phyloP scores from a whole-genome alignment of 1,140 invertebrate species.

The Platorchestia sp. region DNA sequence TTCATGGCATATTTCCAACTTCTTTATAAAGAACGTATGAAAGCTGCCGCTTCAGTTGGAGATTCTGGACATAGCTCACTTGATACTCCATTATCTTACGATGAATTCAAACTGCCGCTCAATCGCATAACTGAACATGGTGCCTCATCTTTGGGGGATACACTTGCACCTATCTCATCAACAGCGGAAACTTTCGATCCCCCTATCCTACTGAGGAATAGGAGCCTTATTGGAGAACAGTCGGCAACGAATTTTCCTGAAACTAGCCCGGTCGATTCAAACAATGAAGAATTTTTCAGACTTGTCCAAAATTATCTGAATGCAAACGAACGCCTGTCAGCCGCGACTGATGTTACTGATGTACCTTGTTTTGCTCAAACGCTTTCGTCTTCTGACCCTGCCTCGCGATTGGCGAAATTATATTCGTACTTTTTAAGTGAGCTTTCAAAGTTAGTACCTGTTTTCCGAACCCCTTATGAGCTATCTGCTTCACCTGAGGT shows the following conservation, averaged over 20 bases:
- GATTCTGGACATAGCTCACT: conserved; percentile 16
- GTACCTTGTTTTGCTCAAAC: neutral
- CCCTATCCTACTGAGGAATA: neutral
- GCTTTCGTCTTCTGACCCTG: neutral
- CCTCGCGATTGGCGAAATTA: neutral
- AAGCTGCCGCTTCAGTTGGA: neutral
- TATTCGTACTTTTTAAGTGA: neutral
- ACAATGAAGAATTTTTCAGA: neutral
- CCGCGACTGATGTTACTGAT: neutral
- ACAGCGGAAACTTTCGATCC: neutral
- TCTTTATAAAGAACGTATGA: conserved; percentile 46
- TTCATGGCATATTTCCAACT: conserved; percentile 39
- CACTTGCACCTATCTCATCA: neutral
- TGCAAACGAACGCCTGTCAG: neutral
- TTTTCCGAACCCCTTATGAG: neutral
- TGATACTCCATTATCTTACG: conserved; percentile 14
- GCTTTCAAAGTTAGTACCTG: neutral
- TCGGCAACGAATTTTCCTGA: neutral
- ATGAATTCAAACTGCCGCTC: conserved; percentile 2
- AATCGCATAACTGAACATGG: conserved; percentile 5
- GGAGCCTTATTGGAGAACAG: neutral
- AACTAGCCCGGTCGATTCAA: neutral
- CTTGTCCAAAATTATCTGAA: neutral
- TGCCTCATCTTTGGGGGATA: neutral
- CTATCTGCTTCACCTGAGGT: neutral